Conservation (phyloP, 2,113 vertebrate genomes). For the Melanocharis versteri region DNA sequence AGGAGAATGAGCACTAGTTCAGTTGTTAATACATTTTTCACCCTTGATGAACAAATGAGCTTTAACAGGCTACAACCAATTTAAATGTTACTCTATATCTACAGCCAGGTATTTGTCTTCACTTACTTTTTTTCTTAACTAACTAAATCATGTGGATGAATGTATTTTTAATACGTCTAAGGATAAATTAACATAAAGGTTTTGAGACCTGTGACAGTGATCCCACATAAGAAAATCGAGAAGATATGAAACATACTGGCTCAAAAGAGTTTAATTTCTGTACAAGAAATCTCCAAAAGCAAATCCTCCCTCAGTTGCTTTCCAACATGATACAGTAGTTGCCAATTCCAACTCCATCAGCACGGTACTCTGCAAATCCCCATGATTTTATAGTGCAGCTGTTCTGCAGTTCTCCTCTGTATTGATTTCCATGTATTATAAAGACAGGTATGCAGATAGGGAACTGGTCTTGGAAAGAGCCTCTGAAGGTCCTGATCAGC, state of each 20-base stretch:
- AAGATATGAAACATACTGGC: background rate
- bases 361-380: background rate
- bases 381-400: background rate
- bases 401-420: background rate
- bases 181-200: background rate
- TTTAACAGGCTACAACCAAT: background rate
- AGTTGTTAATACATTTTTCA: background rate
- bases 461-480: background rate
- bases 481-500: background rate
- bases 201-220: background rate
- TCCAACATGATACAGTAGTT: background rate
- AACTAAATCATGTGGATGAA: background rate
- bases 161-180: background rate
- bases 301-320: background rate
- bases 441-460: background rate
- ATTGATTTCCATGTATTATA: background rate
- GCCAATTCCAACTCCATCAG: background rate
- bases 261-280: background rate
- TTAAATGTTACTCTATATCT: background rate
- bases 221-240: background rate
- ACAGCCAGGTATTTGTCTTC: background rate
- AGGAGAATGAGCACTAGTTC: background rate
- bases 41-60: background rate
- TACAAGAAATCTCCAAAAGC: background rate
- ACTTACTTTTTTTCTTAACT: background rate